Conservation (phyloP, 2,797 vertebrate genomes). For the Diplodus sargus region DNA sequence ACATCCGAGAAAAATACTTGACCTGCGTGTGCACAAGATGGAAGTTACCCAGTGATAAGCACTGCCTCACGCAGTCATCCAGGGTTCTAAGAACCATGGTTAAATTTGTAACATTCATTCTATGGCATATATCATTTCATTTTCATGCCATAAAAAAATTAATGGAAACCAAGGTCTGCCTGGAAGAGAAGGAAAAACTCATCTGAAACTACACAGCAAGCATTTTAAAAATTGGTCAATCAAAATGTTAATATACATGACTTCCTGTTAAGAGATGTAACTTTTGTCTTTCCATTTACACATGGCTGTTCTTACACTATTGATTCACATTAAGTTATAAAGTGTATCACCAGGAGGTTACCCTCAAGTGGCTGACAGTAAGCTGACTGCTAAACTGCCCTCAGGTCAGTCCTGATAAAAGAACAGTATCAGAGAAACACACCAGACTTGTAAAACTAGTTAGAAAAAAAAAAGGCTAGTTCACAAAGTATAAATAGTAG, state of each 20-base stretch:
- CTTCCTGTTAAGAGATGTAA: background rate
- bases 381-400: no score
- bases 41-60: no score
- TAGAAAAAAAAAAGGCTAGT: no score
- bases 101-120: no score
- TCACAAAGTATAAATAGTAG: background rate
- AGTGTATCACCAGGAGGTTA: background rate
- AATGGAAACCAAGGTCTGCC: background rate
- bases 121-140: background rate
- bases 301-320: background rate
- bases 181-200: background rate
- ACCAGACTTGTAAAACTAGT: no score
- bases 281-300: background rate
- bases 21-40: no score
- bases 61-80: no score
- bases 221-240: background rate
- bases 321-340: background rate
- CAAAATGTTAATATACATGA: background rate
- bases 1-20: no score
- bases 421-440: no score
- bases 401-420: no score
- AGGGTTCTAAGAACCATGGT: no score
- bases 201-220: background rate
- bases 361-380: background rate
- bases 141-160: background rate